Conservation (phyloP, 2,888 invertebrate species). For the Cantharis rufa region DNA sequence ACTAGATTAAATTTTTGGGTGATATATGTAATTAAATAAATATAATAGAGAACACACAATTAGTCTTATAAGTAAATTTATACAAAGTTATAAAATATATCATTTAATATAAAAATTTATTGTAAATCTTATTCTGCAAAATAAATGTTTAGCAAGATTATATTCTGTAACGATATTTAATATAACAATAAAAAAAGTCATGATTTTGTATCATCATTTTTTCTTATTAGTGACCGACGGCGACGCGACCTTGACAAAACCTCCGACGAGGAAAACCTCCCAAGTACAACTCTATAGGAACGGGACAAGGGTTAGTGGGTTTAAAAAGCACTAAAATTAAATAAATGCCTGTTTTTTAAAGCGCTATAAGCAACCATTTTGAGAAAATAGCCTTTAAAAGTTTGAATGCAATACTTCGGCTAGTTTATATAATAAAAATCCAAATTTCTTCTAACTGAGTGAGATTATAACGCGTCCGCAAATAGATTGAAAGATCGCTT, state of each 20-base stretch:
- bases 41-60: slow-evolving; percentile 15
- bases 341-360: no score
- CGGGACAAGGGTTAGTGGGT: no score
- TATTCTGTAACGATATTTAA: slow-evolving; percentile 24
- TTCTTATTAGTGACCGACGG: background rate
- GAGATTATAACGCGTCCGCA: no score
- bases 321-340: no score
- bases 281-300: no score
- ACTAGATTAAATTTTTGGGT: slow-evolving; percentile 21
- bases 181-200: slow-evolving; percentile 78
- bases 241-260: background rate
- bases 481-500: no score
- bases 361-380: no score
- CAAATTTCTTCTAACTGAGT: no score
- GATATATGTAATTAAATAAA: slow-evolving; percentile 13
- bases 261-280: background rate
- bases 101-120: slow-evolving; percentile 6
- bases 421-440: no score
- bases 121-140: slow-evolving; percentile 9
- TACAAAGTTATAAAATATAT: slow-evolving; percentile 10
- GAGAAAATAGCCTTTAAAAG: no score
- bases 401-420: no score
- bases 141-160: slow-evolving; percentile 22
- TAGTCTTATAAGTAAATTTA: slow-evolving; percentile 21
- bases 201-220: slow-evolving; percentile 48